A percentile compares a stretch with the other conserved stretches of the same genome.
Evolutionary conservation across 2,888 invertebrate species (phyloP).

Genomic region (Drosophila prostipennis): DNA sequence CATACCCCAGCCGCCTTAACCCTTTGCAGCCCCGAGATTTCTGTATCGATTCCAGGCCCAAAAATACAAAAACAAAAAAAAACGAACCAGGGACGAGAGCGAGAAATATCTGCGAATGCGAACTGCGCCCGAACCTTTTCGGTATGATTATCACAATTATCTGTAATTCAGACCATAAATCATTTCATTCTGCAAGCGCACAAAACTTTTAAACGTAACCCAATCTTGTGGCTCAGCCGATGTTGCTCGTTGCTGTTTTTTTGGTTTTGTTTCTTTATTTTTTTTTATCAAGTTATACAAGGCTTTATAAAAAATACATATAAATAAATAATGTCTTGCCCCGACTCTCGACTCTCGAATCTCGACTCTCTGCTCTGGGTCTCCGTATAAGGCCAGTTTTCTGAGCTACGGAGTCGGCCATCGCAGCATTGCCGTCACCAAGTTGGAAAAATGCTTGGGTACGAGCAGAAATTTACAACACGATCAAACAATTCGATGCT

Average conservation of each 20-base stretch:
- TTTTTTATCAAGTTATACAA: constrained; percentile 62
- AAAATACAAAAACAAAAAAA: constrained; percentile 3
- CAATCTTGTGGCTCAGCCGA: constrained; percentile 54
- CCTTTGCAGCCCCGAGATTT: constrained; percentile 36
- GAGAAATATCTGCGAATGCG: constrained; percentile 53
- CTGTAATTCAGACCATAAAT: constrained; percentile 82
- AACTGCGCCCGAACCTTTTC: constrained; percentile 71
- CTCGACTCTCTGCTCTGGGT: not conserved
- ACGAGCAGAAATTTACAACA: constrained; percentile 67
- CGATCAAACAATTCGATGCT: constrained; percentile 74
- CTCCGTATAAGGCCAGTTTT: constrained; percentile 38
- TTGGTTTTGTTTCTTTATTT: constrained; percentile 25
- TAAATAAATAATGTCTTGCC: constrained; percentile 57
- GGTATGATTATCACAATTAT: constrained; percentile 83
- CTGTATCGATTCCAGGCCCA: constrained; percentile 68
- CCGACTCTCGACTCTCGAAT: constrained; percentile 20
- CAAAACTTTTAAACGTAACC: constrained; percentile 69
- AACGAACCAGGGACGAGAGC: not conserved
- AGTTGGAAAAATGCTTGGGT: constrained; percentile 50
- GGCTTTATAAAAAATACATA: constrained; percentile 64
- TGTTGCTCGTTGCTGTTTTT: constrained; percentile 11
- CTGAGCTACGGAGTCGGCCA: constrained; percentile 17
- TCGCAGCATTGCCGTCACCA: constrained; percentile 59
- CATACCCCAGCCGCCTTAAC: not conserved
- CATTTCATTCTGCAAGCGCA: constrained; percentile 74